Evolutionary conservation across 1,140 invertebrate genomes (phyloP).

Genomic region (Delia radicum): DNA sequence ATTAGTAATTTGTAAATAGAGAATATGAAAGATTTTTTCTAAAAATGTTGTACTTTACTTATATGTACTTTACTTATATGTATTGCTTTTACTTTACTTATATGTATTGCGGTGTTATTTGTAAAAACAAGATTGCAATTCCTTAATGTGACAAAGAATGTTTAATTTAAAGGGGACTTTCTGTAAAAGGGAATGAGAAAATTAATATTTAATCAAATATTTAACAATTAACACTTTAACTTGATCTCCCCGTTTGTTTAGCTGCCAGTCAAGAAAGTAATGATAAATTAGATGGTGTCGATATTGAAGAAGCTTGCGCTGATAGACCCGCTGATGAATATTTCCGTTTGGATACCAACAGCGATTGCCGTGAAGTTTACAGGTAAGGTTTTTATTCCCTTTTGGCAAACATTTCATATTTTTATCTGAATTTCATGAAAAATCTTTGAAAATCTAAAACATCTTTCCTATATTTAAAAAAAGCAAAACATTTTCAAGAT

Average conservation of each 20-base stretch:
- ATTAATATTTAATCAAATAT: too few relatives aligned
- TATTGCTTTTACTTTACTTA: too few relatives aligned
- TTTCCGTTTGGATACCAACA: conserved; percentile 79
- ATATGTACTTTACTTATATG: too few relatives aligned
- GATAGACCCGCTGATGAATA: conserved; percentile 85
- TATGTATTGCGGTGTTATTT: too few relatives aligned
- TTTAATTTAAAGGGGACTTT: too few relatives aligned
- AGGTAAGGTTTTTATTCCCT: conserved; percentile 64
- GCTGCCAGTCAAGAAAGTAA: conserved; percentile 67
- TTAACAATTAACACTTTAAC: too few relatives aligned
- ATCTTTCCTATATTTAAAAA: background rate
- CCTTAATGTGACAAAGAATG: too few relatives aligned
- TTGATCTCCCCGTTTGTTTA: conserved; percentile 29
- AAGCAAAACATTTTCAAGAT: background rate
- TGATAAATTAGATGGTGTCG: conserved; percentile 65
- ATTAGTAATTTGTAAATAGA: too few relatives aligned
- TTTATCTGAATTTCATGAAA: background rate
- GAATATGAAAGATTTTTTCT: too few relatives aligned
- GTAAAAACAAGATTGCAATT: background rate
- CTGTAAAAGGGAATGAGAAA: too few relatives aligned
- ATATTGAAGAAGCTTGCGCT: conserved; percentile 81
- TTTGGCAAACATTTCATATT: conserved; percentile 8
- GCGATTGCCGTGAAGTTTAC: conserved; percentile 89
- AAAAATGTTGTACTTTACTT: too few relatives aligned
- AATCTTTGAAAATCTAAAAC: background rate